Percentiles rank a stretch among this genome's conserved stretches.
These are phyloP conservation scores for Dicaeum eximium DNA, from an alignment of 2,113 vertebrate species.

Conservation along the genomic window DNA sequence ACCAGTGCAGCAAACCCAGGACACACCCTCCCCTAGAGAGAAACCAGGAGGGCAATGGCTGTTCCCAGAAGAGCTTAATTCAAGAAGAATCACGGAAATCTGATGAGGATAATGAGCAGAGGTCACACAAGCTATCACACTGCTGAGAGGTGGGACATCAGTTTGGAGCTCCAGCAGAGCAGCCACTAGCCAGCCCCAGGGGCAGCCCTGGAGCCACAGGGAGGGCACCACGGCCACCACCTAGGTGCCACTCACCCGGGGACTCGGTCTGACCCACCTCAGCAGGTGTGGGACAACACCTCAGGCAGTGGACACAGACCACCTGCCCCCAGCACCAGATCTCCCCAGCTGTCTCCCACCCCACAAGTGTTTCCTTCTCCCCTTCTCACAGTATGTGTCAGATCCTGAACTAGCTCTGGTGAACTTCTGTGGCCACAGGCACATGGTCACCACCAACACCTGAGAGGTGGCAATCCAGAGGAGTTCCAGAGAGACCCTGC, in stretches of 20 bases:
- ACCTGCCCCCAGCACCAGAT: neutral
- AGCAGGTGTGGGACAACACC: neutral
- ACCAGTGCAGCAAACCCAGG: neutral
- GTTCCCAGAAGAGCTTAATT: fast-evolving
- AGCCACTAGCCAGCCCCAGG: fast-evolving
- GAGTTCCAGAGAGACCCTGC: fast-evolving
- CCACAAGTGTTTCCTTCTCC: neutral
- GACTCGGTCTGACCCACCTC: too few species aligned
- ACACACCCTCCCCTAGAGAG: neutral
- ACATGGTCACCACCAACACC: neutral
- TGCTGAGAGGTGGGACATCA: neutral
- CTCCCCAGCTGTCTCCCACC: neutral
- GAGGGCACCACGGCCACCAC: neutral
- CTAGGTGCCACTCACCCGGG: fast-evolving
- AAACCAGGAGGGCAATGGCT: fast-evolving
- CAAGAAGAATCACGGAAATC: neutral
- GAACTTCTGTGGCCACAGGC: neutral
- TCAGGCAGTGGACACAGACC: fast-evolving
- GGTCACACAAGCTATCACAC: neutral
- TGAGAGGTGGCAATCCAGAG: neutral
- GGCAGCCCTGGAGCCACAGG: too few species aligned
- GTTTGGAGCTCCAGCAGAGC: neutral
- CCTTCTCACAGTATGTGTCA: neutral
- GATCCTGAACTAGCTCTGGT: neutral
- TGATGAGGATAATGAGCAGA: neutral